These are phyloP conservation scores for Halcyon leucocephala DNA, from an alignment of 2,797 vertebrate genomes.

Conservation along the genomic window DNA sequence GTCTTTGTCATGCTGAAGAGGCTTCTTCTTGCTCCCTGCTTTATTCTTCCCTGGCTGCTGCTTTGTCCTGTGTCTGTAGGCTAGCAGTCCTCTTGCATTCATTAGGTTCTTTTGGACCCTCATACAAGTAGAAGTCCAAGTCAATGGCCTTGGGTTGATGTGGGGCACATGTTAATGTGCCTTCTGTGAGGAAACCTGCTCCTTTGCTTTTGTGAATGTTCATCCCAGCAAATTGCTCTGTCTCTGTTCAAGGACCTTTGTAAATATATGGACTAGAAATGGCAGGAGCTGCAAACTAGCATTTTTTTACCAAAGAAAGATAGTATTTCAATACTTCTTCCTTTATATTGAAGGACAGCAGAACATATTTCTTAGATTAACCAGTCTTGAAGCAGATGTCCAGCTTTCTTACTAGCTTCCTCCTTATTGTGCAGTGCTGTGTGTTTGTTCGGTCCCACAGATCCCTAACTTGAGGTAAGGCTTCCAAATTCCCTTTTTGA, in stretches of 20 bases:
- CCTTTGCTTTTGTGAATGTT: neutral
- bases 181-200: neutral
- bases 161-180: neutral
- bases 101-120: neutral
- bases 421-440: neutral
- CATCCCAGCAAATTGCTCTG: conserved; percentile 28
- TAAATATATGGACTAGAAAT: conserved; percentile 25
- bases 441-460: neutral
- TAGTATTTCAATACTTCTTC: neutral
- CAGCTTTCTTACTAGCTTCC: neutral
- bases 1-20: neutral
- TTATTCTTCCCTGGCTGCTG: neutral
- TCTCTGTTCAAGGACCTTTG: conserved; percentile 42
- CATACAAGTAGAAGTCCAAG: neutral
- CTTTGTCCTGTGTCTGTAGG: neutral
- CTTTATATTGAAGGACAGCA: neutral
- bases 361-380: neutral
- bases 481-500: neutral
- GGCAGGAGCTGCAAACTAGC: neutral
- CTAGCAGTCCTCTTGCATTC: neutral
- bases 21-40: neutral
- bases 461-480: neutral
- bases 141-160: neutral
- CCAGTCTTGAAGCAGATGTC: neutral
- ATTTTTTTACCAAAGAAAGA: neutral